Evolutionary conservation across 2,113 vertebrate species (phyloP).

Genomic region (Amblyopsis rosae): DNA sequence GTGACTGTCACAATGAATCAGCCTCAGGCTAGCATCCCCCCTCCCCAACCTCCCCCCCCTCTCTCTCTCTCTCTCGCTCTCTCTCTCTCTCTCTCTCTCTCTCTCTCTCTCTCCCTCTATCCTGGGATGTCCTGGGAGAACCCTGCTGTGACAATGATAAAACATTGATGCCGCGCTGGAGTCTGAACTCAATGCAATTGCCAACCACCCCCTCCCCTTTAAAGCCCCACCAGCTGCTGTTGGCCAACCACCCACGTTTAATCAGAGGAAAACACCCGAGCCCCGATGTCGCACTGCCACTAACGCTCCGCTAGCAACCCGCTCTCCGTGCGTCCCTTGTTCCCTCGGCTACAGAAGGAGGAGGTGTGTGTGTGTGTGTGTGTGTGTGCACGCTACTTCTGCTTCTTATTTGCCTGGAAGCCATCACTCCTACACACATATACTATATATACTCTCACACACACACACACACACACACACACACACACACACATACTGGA

Average conservation of each 20-base stretch:
- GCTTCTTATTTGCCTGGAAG: slow-evolving; percentile 67
- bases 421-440: slow-evolving; percentile 28
- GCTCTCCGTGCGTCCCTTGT: slow-evolving; percentile 81
- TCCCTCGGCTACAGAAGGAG: slow-evolving; percentile 72
- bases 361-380: slow-evolving; percentile 70
- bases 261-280: slow-evolving; percentile 88
- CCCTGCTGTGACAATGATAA: slow-evolving; percentile 82
- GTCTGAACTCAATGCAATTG: slow-evolving; percentile 88
- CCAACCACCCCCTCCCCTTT: slow-evolving; percentile 41
- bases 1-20: too few relatives aligned
- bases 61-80: slow-evolving; percentile 6
- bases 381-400: slow-evolving; percentile 71
- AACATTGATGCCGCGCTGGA: slow-evolving; percentile 88
- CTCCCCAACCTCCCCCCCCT: slow-evolving; percentile 63
- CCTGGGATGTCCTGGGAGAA: slow-evolving; percentile 70
- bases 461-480: slow-evolving; percentile 30
- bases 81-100: slow-evolving; percentile 47
- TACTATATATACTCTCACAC: slow-evolving; percentile 29
- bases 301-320: slow-evolving; percentile 82
- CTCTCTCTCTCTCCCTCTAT: slow-evolving; percentile 50
- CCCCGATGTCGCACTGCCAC: slow-evolving; percentile 87
- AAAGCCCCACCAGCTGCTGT: too few relatives aligned
- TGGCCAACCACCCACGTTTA: slow-evolving; percentile 56
- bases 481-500: slow-evolving; percentile 22
- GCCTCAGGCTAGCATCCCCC: too few relatives aligned